Evolutionary conservation across 1,140 invertebrate species (phyloP), one percentile per base, ranked within the genome.

Genomic region (Dinoponera quadriceps): DNA sequence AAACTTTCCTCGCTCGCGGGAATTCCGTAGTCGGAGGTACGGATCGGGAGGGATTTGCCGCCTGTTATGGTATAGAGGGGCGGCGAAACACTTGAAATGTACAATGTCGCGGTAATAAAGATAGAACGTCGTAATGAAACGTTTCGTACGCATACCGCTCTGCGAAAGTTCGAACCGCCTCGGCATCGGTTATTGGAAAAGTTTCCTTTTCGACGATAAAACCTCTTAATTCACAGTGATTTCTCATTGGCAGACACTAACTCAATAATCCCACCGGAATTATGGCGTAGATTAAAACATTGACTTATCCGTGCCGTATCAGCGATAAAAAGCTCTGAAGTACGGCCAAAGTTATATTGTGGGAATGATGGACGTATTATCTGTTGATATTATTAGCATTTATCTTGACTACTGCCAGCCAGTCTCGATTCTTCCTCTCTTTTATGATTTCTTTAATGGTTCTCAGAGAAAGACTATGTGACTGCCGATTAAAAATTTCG

Each of bases 51-150:
- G 54, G 51, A 80, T 80, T 80, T 71, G 71, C 78, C 38, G 38
- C 20, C 33, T 25, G 69, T 74, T 74, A 74, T 20, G 78, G 48
- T 62, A 62, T 71, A 80, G 54, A 33, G 29, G 51, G 20, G 2
- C 29, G 74, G 62, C 22, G 25, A 71, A 57, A 59, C 65, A 80
- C 65, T 71, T 29, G 65, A 80, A 80, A 80, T 80, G 54, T 59
- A 80, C 65, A 80, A 80, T 80, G 65, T 69, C 51, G 63, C 51
- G 75, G 33, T 80, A 80, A 80, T 80, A 80, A 80, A 69, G 75
- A 80, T 57, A 25, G 33, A 59, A n/a, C n/a, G 33, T 22, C 33
- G 54, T 80, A 80, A 80, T 57, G 75, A 69, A 80, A 80, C 51
- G 33, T 69, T 78, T 57, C 51, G 33, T 80, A 80, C 65, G 75